Percentiles rank a stretch among this genome's conserved stretches.
phyloP scores from a whole-genome alignment of 2,797 vertebrate species.

The Nothura maculosa region DNA sequence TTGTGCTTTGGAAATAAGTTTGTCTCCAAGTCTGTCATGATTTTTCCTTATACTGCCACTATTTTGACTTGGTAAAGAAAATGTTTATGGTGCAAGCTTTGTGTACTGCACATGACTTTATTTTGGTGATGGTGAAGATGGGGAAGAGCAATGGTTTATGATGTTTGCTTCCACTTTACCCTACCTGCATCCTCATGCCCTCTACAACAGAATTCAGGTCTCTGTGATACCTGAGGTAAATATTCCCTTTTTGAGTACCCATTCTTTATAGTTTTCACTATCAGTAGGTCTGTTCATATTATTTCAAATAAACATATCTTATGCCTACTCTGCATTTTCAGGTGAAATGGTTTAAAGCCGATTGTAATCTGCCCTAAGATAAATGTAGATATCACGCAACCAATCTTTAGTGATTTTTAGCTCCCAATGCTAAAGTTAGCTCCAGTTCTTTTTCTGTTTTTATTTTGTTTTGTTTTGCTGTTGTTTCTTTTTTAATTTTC shows the following conservation, averaged over 20 bases:
- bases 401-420: background rate
- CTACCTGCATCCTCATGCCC: background rate
- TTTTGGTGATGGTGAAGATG: background rate
- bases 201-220: background rate
- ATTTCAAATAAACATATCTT: background rate
- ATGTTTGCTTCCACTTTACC: background rate
- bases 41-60: background rate
- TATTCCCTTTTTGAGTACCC: background rate
- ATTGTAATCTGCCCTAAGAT: background rate
- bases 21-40: background rate
- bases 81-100: background rate
- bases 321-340: background rate
- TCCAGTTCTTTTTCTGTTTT: background rate
- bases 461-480: too few species aligned
- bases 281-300: background rate
- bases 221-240: background rate
- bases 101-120: background rate
- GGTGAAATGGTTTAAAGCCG: background rate
- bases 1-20: background rate
- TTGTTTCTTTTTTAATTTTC: background rate
- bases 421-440: too few species aligned
- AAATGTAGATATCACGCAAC: background rate
- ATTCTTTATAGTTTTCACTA: conserved; percentile 15
- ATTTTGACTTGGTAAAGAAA: background rate
- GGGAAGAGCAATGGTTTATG: background rate